Evolutionary conservation across 2,888 invertebrate genomes (phyloP), one percentile per base, ranked within the genome.

Genomic region (Andrena flavipes): DNA sequence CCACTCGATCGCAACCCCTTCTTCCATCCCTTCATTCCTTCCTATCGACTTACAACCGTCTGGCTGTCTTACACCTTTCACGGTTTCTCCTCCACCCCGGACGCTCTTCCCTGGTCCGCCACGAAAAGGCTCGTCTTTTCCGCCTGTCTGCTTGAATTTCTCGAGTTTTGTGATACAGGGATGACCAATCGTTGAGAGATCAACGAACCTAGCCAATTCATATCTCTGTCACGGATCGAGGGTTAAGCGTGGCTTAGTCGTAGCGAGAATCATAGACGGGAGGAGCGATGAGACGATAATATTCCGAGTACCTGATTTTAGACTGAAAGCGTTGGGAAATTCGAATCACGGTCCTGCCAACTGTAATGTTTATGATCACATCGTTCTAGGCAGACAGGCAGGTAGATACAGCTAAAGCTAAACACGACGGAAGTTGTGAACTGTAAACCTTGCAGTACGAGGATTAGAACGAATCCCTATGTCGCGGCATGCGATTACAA

Each of bases 261-360:
- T 26, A 30, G 8, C 59, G 26, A 30, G 71, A 64, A 5, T n/a
- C 73, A 33, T 10, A 29, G 49, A 49, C 42, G 23, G 30, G 59
- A 16, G 67, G 56, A 49, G n/a, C 42, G 33, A 60, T 23, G 54
- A 59, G n/a, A 76, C 68, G 64, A 68, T 80, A 71, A 72, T 80
- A 85, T 75, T 84, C 64, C 70, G 62, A 69, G 87, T 87, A 87
- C 87, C 87, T 87, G 87, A 87, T 74, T 75, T 85, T 78, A 80
- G 84, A 85, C 72, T 76, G 78, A 82, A 72, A 72, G 42, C 73
- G 65, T 29, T 10, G 73, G 20, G 54, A 49, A 54, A 60, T 64
- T 26, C 54, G 23, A 35, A 48, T 54, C 71, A 49, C 33, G 16
- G 56, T 60, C 26, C 51, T 59, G 20, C 56, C 72, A 35, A 56